phyloP scores from a whole-genome alignment of 2,113 vertebrate genomes.

The Sylvietta virens region DNA sequence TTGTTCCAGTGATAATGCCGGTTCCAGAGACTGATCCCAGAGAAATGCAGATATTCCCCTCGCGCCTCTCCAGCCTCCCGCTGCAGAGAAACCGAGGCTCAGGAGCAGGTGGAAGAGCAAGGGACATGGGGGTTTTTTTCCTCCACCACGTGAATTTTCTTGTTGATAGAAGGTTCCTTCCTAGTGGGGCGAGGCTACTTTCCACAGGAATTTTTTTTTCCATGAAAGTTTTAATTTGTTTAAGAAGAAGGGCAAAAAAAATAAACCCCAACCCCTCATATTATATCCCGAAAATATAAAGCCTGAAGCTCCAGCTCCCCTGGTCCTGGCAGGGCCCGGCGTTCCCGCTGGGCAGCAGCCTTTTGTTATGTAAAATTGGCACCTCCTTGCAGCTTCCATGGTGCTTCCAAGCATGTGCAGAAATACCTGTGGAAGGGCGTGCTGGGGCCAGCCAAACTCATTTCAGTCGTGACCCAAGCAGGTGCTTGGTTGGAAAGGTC shows the following conservation, averaged over 20 bases:
- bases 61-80: background rate
- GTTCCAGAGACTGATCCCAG: background rate
- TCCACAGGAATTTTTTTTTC: background rate
- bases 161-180: background rate
- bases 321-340: background rate
- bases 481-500: background rate
- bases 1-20: background rate
- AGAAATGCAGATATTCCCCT: conserved; percentile 9
- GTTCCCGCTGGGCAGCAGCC: background rate
- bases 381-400: background rate
- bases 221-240: background rate
- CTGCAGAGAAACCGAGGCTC: background rate
- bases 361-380: background rate
- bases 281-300: background rate
- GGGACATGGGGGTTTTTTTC: rapidly evolving
- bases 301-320: background rate
- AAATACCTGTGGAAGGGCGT: background rate
- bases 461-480: background rate
- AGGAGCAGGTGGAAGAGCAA: background rate
- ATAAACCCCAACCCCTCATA: background rate
- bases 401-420: background rate
- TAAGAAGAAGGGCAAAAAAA: background rate
- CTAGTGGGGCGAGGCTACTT: background rate
- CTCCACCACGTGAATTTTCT: background rate
- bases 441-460: background rate